Evolutionary conservation across 2,113 vertebrate genomes (phyloP).

Genomic region (Echinops telfairi): DNA sequence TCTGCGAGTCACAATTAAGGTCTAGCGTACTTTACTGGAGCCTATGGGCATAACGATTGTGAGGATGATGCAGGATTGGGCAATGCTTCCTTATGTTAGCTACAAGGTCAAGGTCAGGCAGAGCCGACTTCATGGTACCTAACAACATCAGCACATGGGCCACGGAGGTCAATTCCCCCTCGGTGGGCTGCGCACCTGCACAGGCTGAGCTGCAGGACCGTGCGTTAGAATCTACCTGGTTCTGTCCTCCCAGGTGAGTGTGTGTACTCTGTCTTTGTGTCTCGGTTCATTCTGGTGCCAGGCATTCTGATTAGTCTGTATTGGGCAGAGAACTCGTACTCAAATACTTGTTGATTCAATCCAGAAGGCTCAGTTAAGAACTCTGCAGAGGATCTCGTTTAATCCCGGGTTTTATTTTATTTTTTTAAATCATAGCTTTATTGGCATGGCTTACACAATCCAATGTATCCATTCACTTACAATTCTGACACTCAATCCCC

Average conservation of each 20-base stretch:
- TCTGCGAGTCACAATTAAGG: background rate
- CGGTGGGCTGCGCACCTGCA: background rate
- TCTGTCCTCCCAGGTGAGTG: rapidly evolving
- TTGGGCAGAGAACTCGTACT: background rate
- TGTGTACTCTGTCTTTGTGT: slow-evolving; percentile 6
- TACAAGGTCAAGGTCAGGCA: background rate
- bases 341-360: slow-evolving; percentile 7
- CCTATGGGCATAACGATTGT: background rate
- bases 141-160: background rate
- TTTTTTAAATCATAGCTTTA: too few relatives aligned
- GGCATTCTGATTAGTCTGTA: background rate
- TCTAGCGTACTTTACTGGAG: slow-evolving; percentile 29
- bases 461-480: too few relatives aligned
- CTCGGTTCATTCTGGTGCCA: background rate
- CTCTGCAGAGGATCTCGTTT: background rate
- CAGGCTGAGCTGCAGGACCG: background rate
- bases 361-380: background rate
- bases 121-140: background rate
- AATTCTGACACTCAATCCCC: too few relatives aligned
- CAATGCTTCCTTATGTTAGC: background rate
- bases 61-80: background rate
- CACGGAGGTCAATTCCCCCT: background rate
- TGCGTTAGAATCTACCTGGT: rapidly evolving
- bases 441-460: too few relatives aligned
- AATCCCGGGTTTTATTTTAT: slow-evolving; percentile 28